Evolutionary conservation across 2,113 vertebrate genomes (phyloP), one percentile per base, ranked within the genome.

Genomic region (Pandion haliaetus): DNA sequence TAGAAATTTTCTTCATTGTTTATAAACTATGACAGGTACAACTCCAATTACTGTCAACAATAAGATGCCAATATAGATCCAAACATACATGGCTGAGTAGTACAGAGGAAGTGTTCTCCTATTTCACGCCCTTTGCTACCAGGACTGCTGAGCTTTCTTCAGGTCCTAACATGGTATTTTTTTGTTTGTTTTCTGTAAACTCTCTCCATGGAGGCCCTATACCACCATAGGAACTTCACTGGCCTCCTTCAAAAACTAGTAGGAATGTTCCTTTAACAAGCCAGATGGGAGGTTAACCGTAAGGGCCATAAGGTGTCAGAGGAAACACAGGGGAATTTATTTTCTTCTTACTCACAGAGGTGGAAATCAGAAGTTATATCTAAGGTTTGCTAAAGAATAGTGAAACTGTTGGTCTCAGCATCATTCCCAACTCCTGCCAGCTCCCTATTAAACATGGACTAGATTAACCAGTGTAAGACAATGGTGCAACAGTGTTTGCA

Each of bases 401-500:
- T 80, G 44, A 87, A 88, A 89, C 17, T 65, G 61, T 55, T 82
- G 70, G 42, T 95, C 54, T 95, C 71, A 55, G 76, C 66, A 44
- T 82, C 89, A 73, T 70, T 91, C 82, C 84, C 58, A 91, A 10
- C 36, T 79, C 70, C 70, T 77, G 87, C 50, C 91, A 90, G 71
- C 74, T 83, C 49, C 58, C 84, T 85, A 15, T 82, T 84, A 87
- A 90, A 96, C 12, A 76, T 58, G 78, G 55, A 87, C 74, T 80
- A 91, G 58, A 52, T 91, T 70, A 97, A 89, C 77, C 83, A 91
- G 45, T 25, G 58, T 95, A 88, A 91, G 23, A 89, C 61, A 91
- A 95, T 87, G 93, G 78, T 87, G 95, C 94, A 96, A 95, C 94
- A 96, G 94, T 58, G 38, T 94, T 54, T 79, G 42, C 59, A 91